phyloP scores from a whole-genome alignment of 2,888 invertebrate species.

The Yponomeuta cagnagella region DNA sequence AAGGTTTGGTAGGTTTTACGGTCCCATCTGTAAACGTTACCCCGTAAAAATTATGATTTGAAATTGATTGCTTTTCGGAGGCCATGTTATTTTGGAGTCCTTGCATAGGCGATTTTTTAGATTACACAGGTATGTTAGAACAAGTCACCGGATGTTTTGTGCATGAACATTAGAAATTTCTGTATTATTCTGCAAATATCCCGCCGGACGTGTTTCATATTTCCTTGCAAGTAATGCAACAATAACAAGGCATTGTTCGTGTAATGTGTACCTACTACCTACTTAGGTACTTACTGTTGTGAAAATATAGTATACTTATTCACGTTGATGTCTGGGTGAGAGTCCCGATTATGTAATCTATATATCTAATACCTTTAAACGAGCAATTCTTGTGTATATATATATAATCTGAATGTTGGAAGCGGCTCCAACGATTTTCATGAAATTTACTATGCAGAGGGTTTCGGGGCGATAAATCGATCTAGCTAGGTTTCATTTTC shows the following conservation, averaged over 20 bases:
- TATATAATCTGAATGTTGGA: too few species aligned
- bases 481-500: too few species aligned
- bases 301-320: too few species aligned
- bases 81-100: neutral
- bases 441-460: too few species aligned
- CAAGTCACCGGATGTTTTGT: neutral
- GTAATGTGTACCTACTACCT: neutral
- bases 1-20: too few species aligned
- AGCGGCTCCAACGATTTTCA: too few species aligned
- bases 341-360: too few species aligned
- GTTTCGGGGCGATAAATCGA: too few species aligned
- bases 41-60: neutral
- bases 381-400: too few species aligned
- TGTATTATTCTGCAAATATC: conserved; percentile 16
- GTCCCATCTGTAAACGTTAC: neutral
- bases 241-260: neutral
- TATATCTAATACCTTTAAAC: too few species aligned
- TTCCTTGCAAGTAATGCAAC: neutral
- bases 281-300: too few species aligned
- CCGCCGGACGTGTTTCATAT: neutral
- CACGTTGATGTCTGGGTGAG: too few species aligned
- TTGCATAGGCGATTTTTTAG: neutral
- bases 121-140: neutral
- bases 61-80: neutral
- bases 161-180: neutral